Evolutionary conservation across 2,888 invertebrate genomes (phyloP), one percentile per base, ranked within the genome.

Genomic region (Gnatocerus cornutus): DNA sequence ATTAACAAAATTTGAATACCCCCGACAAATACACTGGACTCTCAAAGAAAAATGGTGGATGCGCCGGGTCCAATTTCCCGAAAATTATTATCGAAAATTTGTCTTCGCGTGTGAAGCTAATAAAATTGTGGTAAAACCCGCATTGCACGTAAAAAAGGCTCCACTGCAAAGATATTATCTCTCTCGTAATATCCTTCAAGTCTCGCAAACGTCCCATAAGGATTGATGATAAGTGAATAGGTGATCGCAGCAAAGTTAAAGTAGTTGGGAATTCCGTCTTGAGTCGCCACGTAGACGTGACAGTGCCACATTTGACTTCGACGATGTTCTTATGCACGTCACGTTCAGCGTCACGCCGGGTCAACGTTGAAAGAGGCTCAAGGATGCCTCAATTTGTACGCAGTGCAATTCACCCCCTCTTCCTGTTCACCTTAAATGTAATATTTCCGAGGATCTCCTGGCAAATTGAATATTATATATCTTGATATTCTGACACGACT

Each of bases 351-450:
- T 80, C 81, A 79, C 77, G 77, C 77, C 76, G 79, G 81, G 82
- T 81, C 81, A 78, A 77, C 77, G 77, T 76, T 76, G 79, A 80
- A 80, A 80, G 81, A 79, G 80, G 78, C 80, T 79, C 77, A 74
- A 79, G 79, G 81, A 81, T 81, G 81, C 80, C 80, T 80, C 81
- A 83, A 83, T 84, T 83, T 83, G 82, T 82, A 80, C 80, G 81
- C 81, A 78, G 80, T 73, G 75, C 78, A 79, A 77, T 78, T 75
- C 75, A 72, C 74, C 74, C 76, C 68, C 66, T 52, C 70, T 77
- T 76, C 78, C 78, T 75, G 77, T 78, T 79, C 80, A 79, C 79
- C 80, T 80, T 80, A 80, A 80, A 80, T 77, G 78, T 80, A 79
- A 81, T 81, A 80, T 81, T 81, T 80, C 79, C 79, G 76, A 76